Percentiles rank a stretch among this genome's conserved stretches.
These are phyloP conservation scores for Vannuccia rotundouncinata DNA, from an alignment of 2,888 invertebrate genomes.

Conservation along the genomic window DNA sequence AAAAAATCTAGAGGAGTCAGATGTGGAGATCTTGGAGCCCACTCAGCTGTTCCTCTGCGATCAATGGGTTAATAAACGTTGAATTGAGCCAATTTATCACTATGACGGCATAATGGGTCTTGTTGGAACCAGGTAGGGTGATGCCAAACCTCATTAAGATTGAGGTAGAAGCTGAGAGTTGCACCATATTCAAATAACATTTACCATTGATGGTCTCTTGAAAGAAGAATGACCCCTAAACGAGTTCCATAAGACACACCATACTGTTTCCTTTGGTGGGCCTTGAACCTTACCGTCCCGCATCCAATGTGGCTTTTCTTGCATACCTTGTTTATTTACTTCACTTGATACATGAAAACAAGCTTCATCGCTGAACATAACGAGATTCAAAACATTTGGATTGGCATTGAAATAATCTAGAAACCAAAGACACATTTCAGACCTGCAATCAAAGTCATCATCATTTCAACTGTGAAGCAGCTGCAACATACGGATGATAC, in stretches of 20 bases:
- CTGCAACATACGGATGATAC: background rate
- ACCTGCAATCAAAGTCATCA: background rate
- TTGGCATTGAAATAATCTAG: background rate
- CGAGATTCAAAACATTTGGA: background rate
- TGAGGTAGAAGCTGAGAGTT: background rate
- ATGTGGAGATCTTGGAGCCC: background rate
- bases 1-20: background rate
- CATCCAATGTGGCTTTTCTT: background rate
- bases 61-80: background rate
- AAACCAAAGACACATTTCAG: background rate
- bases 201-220: conserved; percentile 1
- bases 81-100: background rate
- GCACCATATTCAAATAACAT: background rate
- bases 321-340: too few species aligned
- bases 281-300: conserved; percentile 11
- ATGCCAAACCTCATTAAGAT: background rate
- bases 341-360: too few species aligned
- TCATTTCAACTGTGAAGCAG: background rate
- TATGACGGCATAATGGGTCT: background rate
- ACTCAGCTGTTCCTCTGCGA: too few species aligned
- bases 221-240: background rate
- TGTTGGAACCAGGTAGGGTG: background rate
- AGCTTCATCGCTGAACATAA: background rate
- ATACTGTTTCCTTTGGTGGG: conserved; percentile 11
- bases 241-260: background rate